Evolutionary conservation across 1,140 invertebrate genomes (phyloP).

Genomic region (Mya arenaria): DNA sequence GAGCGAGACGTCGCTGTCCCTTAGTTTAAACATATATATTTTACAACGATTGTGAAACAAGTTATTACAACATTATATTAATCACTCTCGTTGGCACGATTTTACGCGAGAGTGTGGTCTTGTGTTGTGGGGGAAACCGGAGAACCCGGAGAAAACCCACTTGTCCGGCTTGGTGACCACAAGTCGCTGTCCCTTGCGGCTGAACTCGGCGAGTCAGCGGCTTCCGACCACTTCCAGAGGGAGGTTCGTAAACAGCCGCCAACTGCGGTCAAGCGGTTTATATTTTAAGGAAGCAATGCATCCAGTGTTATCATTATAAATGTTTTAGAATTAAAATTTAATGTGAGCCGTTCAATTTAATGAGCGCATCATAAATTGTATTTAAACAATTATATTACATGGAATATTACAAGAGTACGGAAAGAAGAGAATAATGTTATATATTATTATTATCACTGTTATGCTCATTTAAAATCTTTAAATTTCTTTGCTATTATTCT

Average conservation of each 20-base stretch:
- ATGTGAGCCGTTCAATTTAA: not conserved
- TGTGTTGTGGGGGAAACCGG: too few relatives aligned
- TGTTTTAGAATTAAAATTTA: not conserved
- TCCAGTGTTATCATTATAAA: not conserved
- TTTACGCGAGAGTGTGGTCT: too few relatives aligned
- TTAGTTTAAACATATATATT: too few relatives aligned
- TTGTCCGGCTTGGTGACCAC: too few relatives aligned
- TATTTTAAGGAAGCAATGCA: not conserved
- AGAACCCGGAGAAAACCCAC: too few relatives aligned
- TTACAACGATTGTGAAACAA: too few relatives aligned
- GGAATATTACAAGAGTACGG: not conserved
- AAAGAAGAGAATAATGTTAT: not conserved
- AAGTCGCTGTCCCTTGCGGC: conserved; percentile 57
- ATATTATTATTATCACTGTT: not conserved
- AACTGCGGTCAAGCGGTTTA: not conserved
- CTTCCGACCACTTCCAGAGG: conserved; percentile 63
- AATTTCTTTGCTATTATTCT: not conserved
- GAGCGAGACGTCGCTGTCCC: too few relatives aligned
- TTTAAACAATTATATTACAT: not conserved
- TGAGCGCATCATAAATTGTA: not conserved
- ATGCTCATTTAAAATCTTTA: not conserved
- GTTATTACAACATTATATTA: too few relatives aligned
- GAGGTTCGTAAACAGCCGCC: conserved; percentile 50
- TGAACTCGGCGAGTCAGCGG: conserved; percentile 54
- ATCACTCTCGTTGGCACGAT: too few relatives aligned